Evolutionary conservation across 2,113 vertebrate genomes (phyloP), one percentile per base, ranked within the genome.

Genomic region (Chloropsis cyanopogon): DNA sequence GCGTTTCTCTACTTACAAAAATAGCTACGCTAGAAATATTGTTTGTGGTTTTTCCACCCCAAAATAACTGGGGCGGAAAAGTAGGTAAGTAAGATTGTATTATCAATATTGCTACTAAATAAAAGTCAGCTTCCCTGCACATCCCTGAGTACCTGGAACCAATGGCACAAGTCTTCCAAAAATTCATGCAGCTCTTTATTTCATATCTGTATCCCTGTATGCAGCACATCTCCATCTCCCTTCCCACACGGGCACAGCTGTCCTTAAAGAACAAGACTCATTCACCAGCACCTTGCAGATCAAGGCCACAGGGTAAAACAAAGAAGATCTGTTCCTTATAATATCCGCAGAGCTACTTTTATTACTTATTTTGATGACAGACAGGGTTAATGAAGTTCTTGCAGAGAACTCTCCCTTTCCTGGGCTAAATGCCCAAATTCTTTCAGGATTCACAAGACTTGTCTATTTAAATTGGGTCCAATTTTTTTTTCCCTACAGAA

Each of bases 391-490:
- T 96, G 94, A 96, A 92, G 93, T 97, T 97, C 95, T 95, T 93
- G 93, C 94, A 97, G 95, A 95, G 96, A 98, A 97, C 97, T 97
- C 96, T 97, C 97, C 96, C 94, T 97, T 94, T 97, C 97, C 98
- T 97, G 97, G 98, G 98, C 98, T 96, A 95, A 95, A 93, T 97
- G 98, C 98, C 98, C 96, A 98, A 95, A 98, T 98, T 98, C 98
- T 97, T 98, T 85, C 92, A 97, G 96, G 96, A 97, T 98, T 98
- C 98, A 98, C 97, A 97, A 98, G 97, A 97, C 95, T 95, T 96
- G 88, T 94, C 96, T 97, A 94, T 96, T 96, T 93, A 96, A 97
- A 97, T 94, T n/a, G 83, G 92, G 95, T 92, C 92, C 95, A 94
- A 92, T 92, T 95, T 97, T 91, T 89, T 90, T 88, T 66, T 21